phyloP scores from a whole-genome alignment of 1,140 invertebrate species.

The Hormaphis cornu region DNA sequence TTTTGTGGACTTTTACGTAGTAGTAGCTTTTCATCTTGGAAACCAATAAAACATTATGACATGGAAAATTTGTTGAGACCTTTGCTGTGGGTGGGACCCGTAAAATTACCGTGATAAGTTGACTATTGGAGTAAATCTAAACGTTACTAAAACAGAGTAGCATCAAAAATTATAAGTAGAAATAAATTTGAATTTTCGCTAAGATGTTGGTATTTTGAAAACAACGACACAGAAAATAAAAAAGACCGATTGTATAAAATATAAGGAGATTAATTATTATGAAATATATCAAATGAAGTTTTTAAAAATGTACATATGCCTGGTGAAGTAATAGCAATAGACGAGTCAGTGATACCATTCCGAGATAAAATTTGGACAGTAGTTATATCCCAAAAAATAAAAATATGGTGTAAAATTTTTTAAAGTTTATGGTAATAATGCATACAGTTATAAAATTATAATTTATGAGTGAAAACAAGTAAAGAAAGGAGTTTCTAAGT shows the following conservation, averaged over 20 bases:
- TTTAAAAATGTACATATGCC: conserved; percentile 37
- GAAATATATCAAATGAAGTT: conserved; percentile 37
- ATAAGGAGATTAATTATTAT: conserved; percentile 36
- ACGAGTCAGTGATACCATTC: no score
- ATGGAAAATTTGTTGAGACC: conserved; percentile 33
- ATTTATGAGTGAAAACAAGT: no score
- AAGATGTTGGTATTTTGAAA: conserved; percentile 33
- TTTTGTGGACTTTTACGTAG: not conserved
- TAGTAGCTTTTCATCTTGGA: not conserved
- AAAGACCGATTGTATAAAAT: conserved; percentile 19
- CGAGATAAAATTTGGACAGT: no score
- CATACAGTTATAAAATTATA: no score
- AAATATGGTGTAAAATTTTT: no score
- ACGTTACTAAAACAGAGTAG: conserved; percentile 21
- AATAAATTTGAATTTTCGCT: conserved; percentile 40
- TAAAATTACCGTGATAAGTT: conserved; percentile 13
- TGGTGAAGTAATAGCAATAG: conserved; percentile 38
- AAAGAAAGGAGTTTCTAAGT: no score
- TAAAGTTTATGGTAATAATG: no score
- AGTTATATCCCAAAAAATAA: no score
- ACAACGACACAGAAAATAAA: conserved; percentile 37
- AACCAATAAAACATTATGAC: not conserved
- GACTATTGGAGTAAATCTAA: conserved; percentile 31
- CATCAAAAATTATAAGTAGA: conserved; percentile 36
- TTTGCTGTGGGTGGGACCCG: conserved; percentile 31